These are phyloP conservation scores for Chaenodraco wilsoni DNA, from an alignment of 2,797 vertebrate species.

Conservation along the genomic window DNA sequence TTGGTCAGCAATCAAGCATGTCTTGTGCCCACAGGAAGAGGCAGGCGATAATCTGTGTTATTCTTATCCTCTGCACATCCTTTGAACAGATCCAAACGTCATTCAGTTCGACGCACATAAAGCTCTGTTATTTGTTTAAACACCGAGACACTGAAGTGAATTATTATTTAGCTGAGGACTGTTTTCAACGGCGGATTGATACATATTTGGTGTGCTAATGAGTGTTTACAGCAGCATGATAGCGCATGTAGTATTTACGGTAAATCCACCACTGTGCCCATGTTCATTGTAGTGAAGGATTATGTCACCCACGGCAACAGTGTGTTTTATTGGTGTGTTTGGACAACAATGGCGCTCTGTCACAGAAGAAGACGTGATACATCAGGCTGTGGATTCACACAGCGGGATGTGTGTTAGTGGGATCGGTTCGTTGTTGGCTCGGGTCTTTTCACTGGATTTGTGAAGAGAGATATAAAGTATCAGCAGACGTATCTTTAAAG, in stretches of 20 bases:
- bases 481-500: conserved; percentile 21
- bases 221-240: background rate
- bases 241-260: background rate
- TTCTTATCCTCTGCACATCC: background rate
- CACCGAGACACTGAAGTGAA: background rate
- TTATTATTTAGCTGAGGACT: background rate
- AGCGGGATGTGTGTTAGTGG: background rate
- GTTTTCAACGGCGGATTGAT: background rate
- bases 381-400: background rate
- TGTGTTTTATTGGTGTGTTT: background rate
- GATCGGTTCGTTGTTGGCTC: conserved; percentile 8
- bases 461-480: conserved; percentile 5
- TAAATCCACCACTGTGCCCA: background rate
- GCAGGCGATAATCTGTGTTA: background rate
- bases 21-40: background rate
- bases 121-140: background rate
- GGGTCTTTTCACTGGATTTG: conserved; percentile 6
- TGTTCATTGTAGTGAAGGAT: conserved; percentile 10
- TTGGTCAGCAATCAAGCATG: background rate
- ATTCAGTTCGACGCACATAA: background rate
- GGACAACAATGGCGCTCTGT: background rate
- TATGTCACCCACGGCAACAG: background rate
- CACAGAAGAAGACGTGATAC: background rate
- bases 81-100: background rate
- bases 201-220: background rate